phyloP scores from a whole-genome alignment of 1,140 invertebrate genomes.

The Drosophila setifemur region DNA sequence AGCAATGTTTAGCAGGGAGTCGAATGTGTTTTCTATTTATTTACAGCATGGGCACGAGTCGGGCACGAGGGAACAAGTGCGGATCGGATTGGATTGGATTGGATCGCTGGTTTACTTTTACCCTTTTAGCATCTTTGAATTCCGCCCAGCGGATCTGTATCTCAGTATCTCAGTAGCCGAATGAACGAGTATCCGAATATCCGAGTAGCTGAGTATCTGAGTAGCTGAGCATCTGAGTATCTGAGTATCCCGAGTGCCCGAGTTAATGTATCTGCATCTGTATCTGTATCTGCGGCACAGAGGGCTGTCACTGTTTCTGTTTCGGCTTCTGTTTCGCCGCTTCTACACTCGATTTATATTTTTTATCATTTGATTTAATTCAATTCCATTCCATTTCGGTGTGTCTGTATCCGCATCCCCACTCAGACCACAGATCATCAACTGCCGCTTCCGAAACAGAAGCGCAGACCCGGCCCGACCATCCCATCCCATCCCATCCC shows the following conservation, averaged over 20 bases:
- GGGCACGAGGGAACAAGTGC: slow-evolving; percentile 42
- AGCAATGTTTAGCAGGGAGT: slow-evolving; percentile 48
- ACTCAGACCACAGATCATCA: not conserved
- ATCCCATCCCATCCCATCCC: too few species aligned
- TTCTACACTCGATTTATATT: slow-evolving; percentile 80
- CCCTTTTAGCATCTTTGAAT: slow-evolving; percentile 23
- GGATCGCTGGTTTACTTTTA: not conserved
- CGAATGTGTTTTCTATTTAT: slow-evolving; percentile 65
- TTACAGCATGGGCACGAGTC: slow-evolving; percentile 36
- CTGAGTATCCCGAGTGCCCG: too few species aligned
- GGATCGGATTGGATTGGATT: slow-evolving; percentile 20
- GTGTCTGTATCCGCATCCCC: slow-evolving; percentile 41
- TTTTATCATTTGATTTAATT: slow-evolving; percentile 81
- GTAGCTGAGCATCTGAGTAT: too few species aligned
- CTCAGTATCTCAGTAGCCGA: too few species aligned
- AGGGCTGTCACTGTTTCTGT: slow-evolving; percentile 63
- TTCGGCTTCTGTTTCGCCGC: not conserved
- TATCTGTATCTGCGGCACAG: slow-evolving; percentile 45
- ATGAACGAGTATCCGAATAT: too few species aligned
- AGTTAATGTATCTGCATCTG: slow-evolving; percentile 20
- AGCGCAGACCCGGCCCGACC: too few species aligned
- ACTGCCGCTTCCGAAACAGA: not conserved
- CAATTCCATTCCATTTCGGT: slow-evolving; percentile 75
- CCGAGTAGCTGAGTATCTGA: too few species aligned
- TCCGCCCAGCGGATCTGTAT: not conserved